Percentiles rank a stretch among this genome's conserved stretches.
These are phyloP conservation scores for Margarornis squamiger DNA, from an alignment of 2,797 vertebrate species.

Conservation along the genomic window DNA sequence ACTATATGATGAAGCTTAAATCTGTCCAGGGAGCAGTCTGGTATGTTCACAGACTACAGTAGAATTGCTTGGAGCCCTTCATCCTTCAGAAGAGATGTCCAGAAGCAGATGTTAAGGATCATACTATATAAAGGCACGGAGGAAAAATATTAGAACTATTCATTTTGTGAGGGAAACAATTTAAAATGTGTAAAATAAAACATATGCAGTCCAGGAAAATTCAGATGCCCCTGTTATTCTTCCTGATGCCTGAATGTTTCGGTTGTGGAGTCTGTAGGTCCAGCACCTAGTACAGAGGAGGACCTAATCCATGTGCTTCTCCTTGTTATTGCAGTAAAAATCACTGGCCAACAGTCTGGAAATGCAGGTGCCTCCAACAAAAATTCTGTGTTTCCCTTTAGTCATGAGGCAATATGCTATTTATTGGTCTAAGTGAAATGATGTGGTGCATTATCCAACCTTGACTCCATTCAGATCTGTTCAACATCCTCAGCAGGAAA, in stretches of 20 bases:
- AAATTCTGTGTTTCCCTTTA: neutral
- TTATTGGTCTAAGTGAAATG: neutral
- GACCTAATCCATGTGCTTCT: neutral
- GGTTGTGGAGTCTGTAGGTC: neutral
- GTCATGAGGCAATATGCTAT: neutral
- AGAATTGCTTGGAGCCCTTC: neutral
- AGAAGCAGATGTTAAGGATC: constrained; percentile 16
- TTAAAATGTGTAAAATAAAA: neutral
- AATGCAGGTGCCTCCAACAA: neutral
- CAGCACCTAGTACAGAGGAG: neutral
- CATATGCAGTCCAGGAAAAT: neutral
- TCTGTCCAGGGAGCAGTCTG: neutral
- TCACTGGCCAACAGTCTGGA: neutral
- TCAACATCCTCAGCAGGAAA: neutral
- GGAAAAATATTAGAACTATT: neutral
- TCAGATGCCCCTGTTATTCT: neutral
- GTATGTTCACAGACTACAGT: neutral
- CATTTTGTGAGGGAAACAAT: neutral
- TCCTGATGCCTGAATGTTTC: neutral
- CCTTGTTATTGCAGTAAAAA: neutral
- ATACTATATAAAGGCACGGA: neutral
- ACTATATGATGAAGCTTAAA: constrained; percentile 13
- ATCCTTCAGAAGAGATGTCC: neutral
- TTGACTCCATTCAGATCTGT: neutral
- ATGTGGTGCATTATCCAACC: neutral